Base-by-base conservation (phyloP, 2,888 invertebrate genomes). In the Thymelicus lineola region DNA sequence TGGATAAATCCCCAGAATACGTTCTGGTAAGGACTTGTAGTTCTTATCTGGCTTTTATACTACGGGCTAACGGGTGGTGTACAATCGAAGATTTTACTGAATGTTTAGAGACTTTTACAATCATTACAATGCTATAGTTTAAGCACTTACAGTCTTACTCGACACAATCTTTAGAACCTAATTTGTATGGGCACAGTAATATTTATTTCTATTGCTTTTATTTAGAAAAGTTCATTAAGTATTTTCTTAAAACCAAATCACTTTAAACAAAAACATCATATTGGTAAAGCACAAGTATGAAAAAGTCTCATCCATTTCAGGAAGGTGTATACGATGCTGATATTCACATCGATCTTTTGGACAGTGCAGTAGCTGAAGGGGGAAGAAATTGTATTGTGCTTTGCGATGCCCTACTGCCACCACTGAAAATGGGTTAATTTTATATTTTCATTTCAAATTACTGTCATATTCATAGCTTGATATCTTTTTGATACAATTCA, bases 321-420 rank as follows among this genome's bases (percentile, higher is more conserved):
- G 97, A 97, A 70, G 97, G 96, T 63, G 93, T 97, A 6, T 94
- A 95, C 66, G 98, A 98, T 85, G 94, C 95, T 60, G 95, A 95
- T 69, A 81, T 91, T 67, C 95, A 96, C 77, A 85, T 96, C 1
- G 94, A 95, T 10, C 80, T 95, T 20, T 84, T 97, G 70, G 95
- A 95, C 62, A 95, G 94, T 76, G 93, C 96, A 53, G 94, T 96
- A 20, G 93, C 88, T 7, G 94, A 95, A 72, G 95, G 95, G 28
- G 96, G 96, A 1, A 90, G 93, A 69, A 92, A 92, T 74, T 95
- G 95, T 60, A 83, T 96, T 62, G 89, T 96, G 69, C 93, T 97
- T 72, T 96, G 95, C 82, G 96, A 96, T 86, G 96, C 96, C 76
- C 84, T 95, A 28, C 94, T 96, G 78, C 94, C 94, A 50, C 95